A percentile compares a stretch with the other conserved stretches of the same genome.
Conservation (phyloP, 1,140 invertebrate genomes). For the Anastrepha ludens region DNA sequence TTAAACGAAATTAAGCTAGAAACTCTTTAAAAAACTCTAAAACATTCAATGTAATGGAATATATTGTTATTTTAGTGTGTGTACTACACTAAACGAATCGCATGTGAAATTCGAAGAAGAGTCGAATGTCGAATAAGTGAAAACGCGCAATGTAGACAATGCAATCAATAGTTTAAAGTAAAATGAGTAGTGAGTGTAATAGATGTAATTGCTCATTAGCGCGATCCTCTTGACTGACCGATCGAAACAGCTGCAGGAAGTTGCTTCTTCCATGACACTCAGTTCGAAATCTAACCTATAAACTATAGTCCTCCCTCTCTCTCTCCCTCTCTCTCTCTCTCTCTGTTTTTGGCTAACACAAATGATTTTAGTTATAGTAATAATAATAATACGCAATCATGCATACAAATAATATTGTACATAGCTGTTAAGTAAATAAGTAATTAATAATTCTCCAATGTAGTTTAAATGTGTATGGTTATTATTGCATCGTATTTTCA, state of each 20-base stretch:
- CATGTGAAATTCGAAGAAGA: not conserved
- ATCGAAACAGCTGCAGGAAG: conserved; percentile 1
- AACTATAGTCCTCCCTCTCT: not conserved
- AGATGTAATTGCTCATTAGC: conserved; percentile 17
- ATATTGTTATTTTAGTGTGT: conserved; percentile 44
- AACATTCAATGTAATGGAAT: conserved; percentile 26
- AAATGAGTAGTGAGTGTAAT: not conserved
- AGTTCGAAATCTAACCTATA: not conserved
- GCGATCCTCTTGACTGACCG: conserved; percentile 8
- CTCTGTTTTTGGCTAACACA: conserved; percentile 26
- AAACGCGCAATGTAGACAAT: conserved; percentile 31
- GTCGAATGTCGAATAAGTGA: not conserved
- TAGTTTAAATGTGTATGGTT: conserved; percentile 46
- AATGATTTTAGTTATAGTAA: conserved; percentile 15
- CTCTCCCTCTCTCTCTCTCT: not conserved
- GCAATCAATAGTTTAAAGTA: conserved; percentile 32
- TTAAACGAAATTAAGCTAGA: conserved; percentile 50
- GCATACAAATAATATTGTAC: not conserved
- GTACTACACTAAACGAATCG: conserved; percentile 13
- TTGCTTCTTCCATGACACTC: conserved; percentile 17
- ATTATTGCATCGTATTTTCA: conserved; percentile 50
- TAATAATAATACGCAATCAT: not conserved
- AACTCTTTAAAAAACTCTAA: not conserved
- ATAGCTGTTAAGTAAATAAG: conserved; percentile 20
- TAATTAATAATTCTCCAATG: conserved; percentile 30